These are phyloP conservation scores for Gila robusta DNA, from an alignment of 2,797 vertebrate species.

Conservation along the genomic window DNA sequence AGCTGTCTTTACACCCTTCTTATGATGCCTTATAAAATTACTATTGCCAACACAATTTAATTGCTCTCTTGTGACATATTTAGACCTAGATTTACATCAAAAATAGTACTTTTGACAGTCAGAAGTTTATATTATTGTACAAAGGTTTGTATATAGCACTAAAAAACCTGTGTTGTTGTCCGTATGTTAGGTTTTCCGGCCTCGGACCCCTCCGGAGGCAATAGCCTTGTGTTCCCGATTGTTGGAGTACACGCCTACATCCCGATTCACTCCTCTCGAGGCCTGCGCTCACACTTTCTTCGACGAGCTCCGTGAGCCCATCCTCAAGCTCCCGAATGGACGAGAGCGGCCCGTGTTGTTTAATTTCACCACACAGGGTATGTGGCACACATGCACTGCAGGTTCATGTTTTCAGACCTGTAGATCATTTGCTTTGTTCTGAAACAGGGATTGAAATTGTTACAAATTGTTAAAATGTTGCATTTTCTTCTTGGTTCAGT, in stretches of 20 bases:
- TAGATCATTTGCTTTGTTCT: background rate
- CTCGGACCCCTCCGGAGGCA: conserved; percentile 96
- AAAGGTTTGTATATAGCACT: background rate
- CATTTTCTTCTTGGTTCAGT: background rate
- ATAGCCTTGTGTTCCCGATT: conserved; percentile 97
- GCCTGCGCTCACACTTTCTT: conserved; percentile 99
- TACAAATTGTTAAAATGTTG: background rate
- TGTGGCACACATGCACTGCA: background rate
- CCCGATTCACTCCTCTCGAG: conserved; percentile 95
- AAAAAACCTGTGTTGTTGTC: background rate
- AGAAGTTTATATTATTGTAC: background rate
- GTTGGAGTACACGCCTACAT: conserved; percentile 97
- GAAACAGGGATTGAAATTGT: background rate
- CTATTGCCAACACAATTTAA: background rate
- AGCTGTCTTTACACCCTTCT: background rate
- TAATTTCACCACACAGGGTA: conserved; percentile 99
- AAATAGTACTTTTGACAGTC: background rate
- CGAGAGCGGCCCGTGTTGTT: conserved; percentile 98
- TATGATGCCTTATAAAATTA: background rate
- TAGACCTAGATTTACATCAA: background rate
- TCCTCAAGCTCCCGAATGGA: conserved; percentile 96
- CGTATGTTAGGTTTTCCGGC: conserved; percentile 91
- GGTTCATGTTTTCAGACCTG: background rate
- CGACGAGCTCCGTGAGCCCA: conserved; percentile 98
- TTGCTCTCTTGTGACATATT: background rate